Percentiles rank a stretch among this genome's conserved stretches.
Evolutionary conservation across 2,888 invertebrate genomes (phyloP).

Genomic region (Drosophila leonis): DNA sequence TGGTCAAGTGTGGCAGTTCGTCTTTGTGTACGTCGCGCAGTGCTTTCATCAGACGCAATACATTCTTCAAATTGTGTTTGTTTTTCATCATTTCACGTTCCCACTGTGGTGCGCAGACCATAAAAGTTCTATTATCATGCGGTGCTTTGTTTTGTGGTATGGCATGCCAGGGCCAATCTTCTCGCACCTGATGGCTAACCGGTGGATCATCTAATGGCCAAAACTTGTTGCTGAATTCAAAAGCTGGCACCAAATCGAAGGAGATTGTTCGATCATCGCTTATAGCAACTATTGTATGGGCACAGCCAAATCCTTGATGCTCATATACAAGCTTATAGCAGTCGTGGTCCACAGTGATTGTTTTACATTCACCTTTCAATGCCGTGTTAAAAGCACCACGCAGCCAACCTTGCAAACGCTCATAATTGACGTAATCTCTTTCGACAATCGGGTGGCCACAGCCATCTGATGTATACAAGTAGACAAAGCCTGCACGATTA

Average conservation of each 20-base stretch:
- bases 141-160: slow-evolving; percentile 32
- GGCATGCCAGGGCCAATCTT: slow-evolving; percentile 27
- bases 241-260: slow-evolving; percentile 43
- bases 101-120: slow-evolving; percentile 50
- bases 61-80: slow-evolving; percentile 36
- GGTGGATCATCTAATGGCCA: slow-evolving; percentile 15
- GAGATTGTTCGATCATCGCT: slow-evolving; percentile 5
- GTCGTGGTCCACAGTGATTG: neutral
- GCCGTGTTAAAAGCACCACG: slow-evolving; percentile 24
- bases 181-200: accelerated
- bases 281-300: slow-evolving; percentile 34
- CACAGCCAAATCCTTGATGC: slow-evolving; percentile 37
- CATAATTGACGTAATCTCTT: neutral
- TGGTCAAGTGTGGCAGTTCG: slow-evolving; percentile 25
- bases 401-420: slow-evolving; percentile 35
- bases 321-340: slow-evolving; percentile 12
- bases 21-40: slow-evolving; percentile 22
- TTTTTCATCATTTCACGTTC: slow-evolving; percentile 43
- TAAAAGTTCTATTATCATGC: slow-evolving; percentile 21
- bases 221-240: slow-evolving; percentile 4
- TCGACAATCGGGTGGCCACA: slow-evolving; percentile 3
- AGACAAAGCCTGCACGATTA: slow-evolving; percentile 22
- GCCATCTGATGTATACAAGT: neutral
- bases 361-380: neutral
- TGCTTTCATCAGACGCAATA: slow-evolving; percentile 48